Percentiles rank a stretch among this genome's conserved stretches.
Evolutionary conservation across 2,797 vertebrate species (phyloP).

Genomic region (Neoniphon sammara): DNA sequence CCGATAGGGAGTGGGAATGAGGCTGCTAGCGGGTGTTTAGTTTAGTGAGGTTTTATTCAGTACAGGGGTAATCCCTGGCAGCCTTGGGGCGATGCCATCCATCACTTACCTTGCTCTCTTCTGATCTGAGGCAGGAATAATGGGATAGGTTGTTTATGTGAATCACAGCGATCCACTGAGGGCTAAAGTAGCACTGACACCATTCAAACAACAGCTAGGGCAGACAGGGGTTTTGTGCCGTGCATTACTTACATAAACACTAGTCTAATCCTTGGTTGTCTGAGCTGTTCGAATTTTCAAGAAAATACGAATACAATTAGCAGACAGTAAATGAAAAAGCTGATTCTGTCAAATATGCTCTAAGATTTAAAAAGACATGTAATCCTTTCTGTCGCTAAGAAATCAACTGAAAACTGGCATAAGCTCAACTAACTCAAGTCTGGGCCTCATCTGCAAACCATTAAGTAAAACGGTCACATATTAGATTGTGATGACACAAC

Average conservation of each 20-base stretch:
- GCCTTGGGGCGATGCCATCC: constrained; percentile 58
- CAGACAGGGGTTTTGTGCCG: constrained; percentile 24
- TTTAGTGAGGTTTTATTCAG: constrained; percentile 62
- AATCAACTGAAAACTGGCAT: constrained; percentile 2
- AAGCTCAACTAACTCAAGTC: not conserved
- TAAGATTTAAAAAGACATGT: not conserved
- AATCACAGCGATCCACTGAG: constrained; percentile 42
- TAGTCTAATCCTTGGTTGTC: constrained; percentile 7
- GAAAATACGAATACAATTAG: not conserved
- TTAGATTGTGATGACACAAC: constrained; percentile 33
- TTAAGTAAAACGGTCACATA: constrained; percentile 30
- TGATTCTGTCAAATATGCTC: not conserved
- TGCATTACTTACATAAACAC: constrained; percentile 24
- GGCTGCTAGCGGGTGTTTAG: constrained; percentile 35
- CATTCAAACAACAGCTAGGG: constrained; percentile 21
- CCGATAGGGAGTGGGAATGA: constrained; percentile 40
- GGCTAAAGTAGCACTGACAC: constrained; percentile 58
- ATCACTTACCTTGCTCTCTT: constrained; percentile 74
- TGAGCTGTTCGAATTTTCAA: not conserved
- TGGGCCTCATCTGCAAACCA: constrained; percentile 34
- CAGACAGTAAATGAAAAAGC: not conserved
- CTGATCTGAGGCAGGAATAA: constrained; percentile 62
- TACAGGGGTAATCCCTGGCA: constrained; percentile 65
- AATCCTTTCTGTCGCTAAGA: not conserved
- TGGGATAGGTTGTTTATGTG: constrained; percentile 63